phyloP scores from a whole-genome alignment of 2,797 vertebrate genomes.

The Neosalanx taihuensis region DNA sequence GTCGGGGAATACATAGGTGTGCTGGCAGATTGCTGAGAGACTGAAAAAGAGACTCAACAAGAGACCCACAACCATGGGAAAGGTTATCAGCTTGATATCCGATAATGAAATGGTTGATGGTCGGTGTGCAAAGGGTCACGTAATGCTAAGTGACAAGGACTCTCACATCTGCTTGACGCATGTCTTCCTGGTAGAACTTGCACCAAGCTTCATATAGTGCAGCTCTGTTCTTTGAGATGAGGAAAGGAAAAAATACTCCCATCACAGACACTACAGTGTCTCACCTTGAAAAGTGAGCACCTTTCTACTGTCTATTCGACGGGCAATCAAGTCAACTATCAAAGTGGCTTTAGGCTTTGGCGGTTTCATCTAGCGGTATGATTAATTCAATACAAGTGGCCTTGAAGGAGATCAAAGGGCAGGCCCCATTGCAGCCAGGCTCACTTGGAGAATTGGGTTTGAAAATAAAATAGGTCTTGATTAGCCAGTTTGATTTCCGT shows the following conservation, averaged over 20 bases:
- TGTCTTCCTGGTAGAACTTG: no score
- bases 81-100: no score
- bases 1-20: no score
- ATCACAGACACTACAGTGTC: neutral
- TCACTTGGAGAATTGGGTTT: neutral
- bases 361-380: neutral
- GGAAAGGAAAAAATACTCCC: neutral
- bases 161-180: no score
- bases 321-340: slow-evolving; percentile 4
- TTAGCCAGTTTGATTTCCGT: slow-evolving; percentile 8
- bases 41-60: no score
- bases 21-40: no score
- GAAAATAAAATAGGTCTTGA: slow-evolving; percentile 20
- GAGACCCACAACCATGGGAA: no score
- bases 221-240: neutral
- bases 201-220: neutral
- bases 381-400: slow-evolving; percentile 12
- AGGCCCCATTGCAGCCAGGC: neutral
- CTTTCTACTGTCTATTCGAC: slow-evolving; percentile 9
- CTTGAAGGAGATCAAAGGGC: slow-evolving; percentile 18
- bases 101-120: no score
- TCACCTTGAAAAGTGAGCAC: neutral
- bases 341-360: slow-evolving; percentile 6
- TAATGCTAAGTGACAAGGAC: no score
- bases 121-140: no score